Conservation (phyloP, 2,888 invertebrate species). For the Diarsia dahlii region DNA sequence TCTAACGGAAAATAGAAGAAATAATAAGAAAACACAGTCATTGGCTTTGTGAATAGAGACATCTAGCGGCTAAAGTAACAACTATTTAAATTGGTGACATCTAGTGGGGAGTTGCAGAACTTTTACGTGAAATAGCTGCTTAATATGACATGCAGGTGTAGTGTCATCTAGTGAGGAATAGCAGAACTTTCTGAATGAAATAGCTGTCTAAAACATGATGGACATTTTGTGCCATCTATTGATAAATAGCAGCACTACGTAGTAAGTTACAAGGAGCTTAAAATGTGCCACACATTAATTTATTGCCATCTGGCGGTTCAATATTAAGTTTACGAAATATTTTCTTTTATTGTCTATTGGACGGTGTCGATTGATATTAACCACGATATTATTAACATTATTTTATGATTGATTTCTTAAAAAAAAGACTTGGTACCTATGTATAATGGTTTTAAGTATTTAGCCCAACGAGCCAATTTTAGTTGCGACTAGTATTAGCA, state of each 20-base stretch:
- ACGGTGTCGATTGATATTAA: too few relatives aligned
- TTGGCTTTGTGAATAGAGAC: constrained; percentile 2
- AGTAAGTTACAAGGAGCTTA: not conserved
- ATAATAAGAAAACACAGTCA: not conserved
- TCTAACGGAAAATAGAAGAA: constrained; percentile 68
- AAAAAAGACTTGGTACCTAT: too few relatives aligned
- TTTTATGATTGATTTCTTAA: too few relatives aligned
- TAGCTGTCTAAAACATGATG: not conserved
- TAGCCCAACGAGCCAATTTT: not conserved
- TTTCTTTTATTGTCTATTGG: too few relatives aligned
- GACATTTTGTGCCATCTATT: not conserved
- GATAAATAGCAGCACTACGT: not conserved
- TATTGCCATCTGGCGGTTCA: too few relatives aligned
- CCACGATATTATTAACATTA: too few relatives aligned
- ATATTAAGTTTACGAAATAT: too few relatives aligned
- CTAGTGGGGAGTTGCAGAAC: not conserved
- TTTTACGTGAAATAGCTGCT: fast-evolving
- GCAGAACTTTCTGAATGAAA: not conserved
- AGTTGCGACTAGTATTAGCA: not conserved
- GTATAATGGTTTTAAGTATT: not conserved
- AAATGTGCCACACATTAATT: not conserved
- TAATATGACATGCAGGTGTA: too few relatives aligned
- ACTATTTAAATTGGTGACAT: not conserved
- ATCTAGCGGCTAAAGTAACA: not conserved
- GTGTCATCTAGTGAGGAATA: constrained; percentile 5